Evolutionary conservation across 2,797 vertebrate genomes (phyloP), one percentile per base, ranked within the genome.

Genomic region (Rhinoraja longicauda): DNA sequence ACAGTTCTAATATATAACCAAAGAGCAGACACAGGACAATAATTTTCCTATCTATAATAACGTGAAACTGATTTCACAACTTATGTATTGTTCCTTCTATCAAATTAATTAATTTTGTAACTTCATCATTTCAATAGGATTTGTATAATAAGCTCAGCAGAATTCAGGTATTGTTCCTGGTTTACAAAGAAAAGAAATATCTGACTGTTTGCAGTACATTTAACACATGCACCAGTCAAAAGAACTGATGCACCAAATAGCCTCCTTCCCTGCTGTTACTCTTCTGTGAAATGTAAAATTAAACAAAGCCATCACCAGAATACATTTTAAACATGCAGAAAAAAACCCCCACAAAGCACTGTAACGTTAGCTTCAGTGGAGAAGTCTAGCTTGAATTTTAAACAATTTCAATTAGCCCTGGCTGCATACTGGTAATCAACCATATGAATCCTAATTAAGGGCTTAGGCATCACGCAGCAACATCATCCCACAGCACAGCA

Each of bases 51-150:
- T 94, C 95, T 96, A 95, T 94, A 94, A 94, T 94, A 32, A 93
- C 6, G 94, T 94, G 94, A 95, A 45, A 95, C 19, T 95, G 94
- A 96, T 78, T 95, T 94, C 94, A 93, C 94, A 94, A 95, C 81
- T 95, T 94, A 94, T 95, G 94, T 93, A 95, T 96, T 39, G 32
- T 70, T 90, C 64, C n/a, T 94, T 93, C 94, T 93, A 78, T 94
- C 95, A 93, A 10, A 94, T 92, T 94, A 95, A 96, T 94, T 96
- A 95, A 95, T 95, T 96, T 96, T 95, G 95, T 96, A 94, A 94
- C 93, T 93, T 92, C 93, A 94, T 95, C 92, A 95, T 95, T 96
- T 96, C 94, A 39, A 0, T 95, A 94, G 95, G 93, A 93, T 95
- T 93, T 93, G 59, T 91, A 94, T 94, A 95, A 95, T 95, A 94